These are phyloP conservation scores for Megalops atlanticus DNA, from an alignment of 2,113 vertebrate species.

Conservation along the genomic window DNA sequence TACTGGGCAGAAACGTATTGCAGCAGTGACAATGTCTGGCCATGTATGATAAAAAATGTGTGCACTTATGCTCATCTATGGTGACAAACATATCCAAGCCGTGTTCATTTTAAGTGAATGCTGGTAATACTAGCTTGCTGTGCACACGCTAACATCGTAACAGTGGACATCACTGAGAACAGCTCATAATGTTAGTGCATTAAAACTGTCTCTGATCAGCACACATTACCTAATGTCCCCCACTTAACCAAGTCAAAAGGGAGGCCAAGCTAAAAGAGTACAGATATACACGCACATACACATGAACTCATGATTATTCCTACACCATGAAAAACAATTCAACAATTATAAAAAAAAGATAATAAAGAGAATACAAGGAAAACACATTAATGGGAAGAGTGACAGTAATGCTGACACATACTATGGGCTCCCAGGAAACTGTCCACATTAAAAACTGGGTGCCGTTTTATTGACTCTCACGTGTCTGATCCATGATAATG, in stretches of 20 bases:
- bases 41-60: not conserved
- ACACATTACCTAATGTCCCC: constrained; percentile 1
- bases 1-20: not conserved
- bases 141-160: not conserved
- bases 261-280: not conserved
- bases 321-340: not conserved
- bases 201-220: not conserved
- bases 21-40: not conserved
- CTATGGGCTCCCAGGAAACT: not conserved
- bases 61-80: not conserved
- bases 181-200: constrained; percentile 18
- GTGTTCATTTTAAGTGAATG: constrained; percentile 5
- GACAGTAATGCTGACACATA: not conserved
- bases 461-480: not conserved
- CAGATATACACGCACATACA: not conserved
- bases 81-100: not conserved
- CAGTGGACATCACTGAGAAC: not conserved
- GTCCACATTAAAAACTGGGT: not conserved
- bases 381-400: not conserved
- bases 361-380: not conserved
- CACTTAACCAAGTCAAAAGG: not conserved
- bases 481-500: not conserved
- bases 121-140: not conserved
- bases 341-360: not conserved
- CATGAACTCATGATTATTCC: not conserved